Conservation (phyloP, 2,888 invertebrate genomes). For the Eupeodes luniger region DNA sequence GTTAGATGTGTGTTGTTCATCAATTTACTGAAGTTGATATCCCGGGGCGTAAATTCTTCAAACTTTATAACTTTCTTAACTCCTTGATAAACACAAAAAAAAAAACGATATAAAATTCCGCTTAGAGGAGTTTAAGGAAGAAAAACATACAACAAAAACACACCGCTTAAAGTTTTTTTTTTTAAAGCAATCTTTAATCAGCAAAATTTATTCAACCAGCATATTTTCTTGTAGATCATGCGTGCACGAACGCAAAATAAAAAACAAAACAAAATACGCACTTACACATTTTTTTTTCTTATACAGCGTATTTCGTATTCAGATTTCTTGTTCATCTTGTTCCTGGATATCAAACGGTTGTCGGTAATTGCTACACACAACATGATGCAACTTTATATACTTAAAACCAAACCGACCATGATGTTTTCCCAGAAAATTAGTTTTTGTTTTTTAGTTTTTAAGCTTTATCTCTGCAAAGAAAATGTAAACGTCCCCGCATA, state of each 20-base stretch:
- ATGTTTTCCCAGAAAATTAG: conserved; percentile 50
- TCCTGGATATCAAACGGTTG: conserved; percentile 43
- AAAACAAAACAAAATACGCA: conserved; percentile 20
- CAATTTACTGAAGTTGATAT: background rate
- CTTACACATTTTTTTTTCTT: background rate
- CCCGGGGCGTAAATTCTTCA: conserved; percentile 46
- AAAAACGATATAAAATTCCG: conserved; percentile 18
- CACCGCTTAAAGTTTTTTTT: background rate
- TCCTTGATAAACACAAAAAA: conserved; percentile 14
- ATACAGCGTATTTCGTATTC: conserved; percentile 19
- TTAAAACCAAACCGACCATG: conserved; percentile 22
- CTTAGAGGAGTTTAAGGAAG: conserved; percentile 18
- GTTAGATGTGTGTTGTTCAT: background rate
- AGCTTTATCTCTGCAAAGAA: conserved; percentile 2
- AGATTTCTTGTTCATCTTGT: conserved; percentile 61
- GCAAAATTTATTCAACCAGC: conserved; percentile 43
- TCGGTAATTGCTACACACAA: conserved; percentile 50
- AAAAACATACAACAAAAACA: background rate
- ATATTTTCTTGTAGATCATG: conserved; percentile 35
- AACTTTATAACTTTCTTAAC: conserved; percentile 56
- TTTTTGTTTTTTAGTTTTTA: conserved; percentile 26
- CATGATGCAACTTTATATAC: conserved; percentile 65
- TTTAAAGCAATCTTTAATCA: conserved; percentile 1
- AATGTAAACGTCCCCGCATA: background rate
- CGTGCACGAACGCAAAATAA: conserved; percentile 1